Evolutionary conservation across 2,113 vertebrate genomes (phyloP).

Genomic region (Macrotus californicus): DNA sequence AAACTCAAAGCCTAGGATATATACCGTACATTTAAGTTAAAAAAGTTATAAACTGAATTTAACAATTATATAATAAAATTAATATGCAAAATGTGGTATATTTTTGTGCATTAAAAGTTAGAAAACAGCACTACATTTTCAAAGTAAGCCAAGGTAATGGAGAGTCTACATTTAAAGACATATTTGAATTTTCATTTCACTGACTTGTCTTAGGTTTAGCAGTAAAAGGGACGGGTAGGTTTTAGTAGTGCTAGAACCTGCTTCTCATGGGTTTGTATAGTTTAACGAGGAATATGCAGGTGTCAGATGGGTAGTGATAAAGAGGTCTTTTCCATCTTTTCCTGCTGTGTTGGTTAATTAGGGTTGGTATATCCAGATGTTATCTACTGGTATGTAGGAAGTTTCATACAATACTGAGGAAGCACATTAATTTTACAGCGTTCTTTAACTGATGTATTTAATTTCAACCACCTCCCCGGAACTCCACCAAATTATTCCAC

Average conservation of each 20-base stretch:
- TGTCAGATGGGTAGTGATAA: slow-evolving; percentile 10
- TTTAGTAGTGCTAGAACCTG: not conserved
- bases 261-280: not conserved
- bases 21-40: slow-evolving; percentile 12
- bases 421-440: not conserved
- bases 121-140: not conserved
- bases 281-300: slow-evolving; percentile 34
- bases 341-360: slow-evolving; percentile 56
- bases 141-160: not conserved
- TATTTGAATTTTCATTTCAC: not conserved
- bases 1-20: slow-evolving; percentile 46
- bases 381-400: not conserved
- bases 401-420: not conserved
- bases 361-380: slow-evolving; percentile 31
- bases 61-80: slow-evolving; percentile 47
- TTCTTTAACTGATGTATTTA: not conserved
- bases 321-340: not conserved
- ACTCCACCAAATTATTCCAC: not conserved
- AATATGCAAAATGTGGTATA: not conserved
- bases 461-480: not conserved
- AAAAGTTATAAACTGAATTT: slow-evolving; percentile 32
- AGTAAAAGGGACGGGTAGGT: not conserved
- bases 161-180: not conserved
- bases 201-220: not conserved
- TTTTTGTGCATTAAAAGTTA: not conserved